Evolutionary conservation across 2,113 vertebrate species (phyloP), one percentile per base, ranked within the genome.

Genomic region (Rhynchopsitta pachyrhyncha): DNA sequence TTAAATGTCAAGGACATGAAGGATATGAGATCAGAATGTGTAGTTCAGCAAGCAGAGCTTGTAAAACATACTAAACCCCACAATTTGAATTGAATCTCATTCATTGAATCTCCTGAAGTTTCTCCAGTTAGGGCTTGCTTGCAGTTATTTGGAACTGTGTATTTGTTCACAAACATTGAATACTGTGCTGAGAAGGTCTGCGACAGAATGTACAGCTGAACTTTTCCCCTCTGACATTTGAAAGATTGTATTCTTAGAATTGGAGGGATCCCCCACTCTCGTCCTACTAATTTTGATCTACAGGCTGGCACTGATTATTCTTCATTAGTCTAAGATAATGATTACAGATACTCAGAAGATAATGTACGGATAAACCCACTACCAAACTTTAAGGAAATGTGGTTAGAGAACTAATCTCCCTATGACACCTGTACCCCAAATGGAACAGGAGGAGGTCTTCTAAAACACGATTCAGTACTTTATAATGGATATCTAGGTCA

Each of bases 211-310:
- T 17, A 27, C 1, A 42, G 25, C 17, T 53, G 59, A 73, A 46
- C 16, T 67, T 82, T 74, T 82, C 15, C 16, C 7, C 18, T 39
- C 15, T 63, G 28, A 25, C 16, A 39, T 68, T 24, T 67, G 22
- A 78, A 64, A 9, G 7, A 1, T 67, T 60, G 3, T 1, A 18
- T 64, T 70, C 67, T 84, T 55, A 75, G 20, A 75, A 71, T 42
- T 4, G 1, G 35, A 46, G 19, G 6, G 17, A 63, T 67, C 13
- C 6, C 7, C 9, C 29, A 24, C 13, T 50, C 13, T 78, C 19
- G 4, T 2, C 11, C 14, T 53, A 11, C 8, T 50, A 17, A 0
- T 69, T 44, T 18, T 62, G n/a, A 27, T 41, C 25, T 64, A 6
- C 33, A 22, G 77, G 2, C 17, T 84, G 18, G 3, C 4, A 52